A percentile compares a stretch with the other conserved stretches of the same genome.
Conservation (phyloP, 2,888 invertebrate species). For the Petrolisthes manimaculis region DNA sequence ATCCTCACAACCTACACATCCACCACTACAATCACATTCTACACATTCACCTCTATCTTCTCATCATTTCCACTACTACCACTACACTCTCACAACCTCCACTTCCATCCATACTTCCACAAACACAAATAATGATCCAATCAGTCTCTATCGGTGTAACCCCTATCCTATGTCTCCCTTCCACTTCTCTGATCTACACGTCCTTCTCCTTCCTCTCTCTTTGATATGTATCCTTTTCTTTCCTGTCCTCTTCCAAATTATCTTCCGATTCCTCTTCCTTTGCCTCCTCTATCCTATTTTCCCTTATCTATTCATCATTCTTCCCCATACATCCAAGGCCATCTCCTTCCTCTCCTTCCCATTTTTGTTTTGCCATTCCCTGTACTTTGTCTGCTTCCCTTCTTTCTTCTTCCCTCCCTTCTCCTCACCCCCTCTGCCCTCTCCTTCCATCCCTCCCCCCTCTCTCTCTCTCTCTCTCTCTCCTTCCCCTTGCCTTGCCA, state of each 20-base stretch:
- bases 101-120: no score
- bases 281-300: neutral
- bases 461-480: neutral
- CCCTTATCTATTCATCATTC: neutral
- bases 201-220: neutral
- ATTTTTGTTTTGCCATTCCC: neutral
- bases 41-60: no score
- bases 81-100: no score
- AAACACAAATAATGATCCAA: no score
- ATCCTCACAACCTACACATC: no score
- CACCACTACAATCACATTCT: no score
- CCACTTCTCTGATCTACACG: neutral
- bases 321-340: neutral
- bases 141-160: no score
- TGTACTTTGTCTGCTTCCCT: neutral
- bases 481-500: neutral
- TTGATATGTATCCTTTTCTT: neutral
- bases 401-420: neutral
- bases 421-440: neutral
- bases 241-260: neutral
- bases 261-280: neutral
- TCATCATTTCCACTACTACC: no score
- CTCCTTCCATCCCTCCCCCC: neutral
- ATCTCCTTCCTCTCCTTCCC: neutral
- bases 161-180: neutral